Conservation (phyloP, 2,113 vertebrate species). For the Dasyurus viverrinus region DNA sequence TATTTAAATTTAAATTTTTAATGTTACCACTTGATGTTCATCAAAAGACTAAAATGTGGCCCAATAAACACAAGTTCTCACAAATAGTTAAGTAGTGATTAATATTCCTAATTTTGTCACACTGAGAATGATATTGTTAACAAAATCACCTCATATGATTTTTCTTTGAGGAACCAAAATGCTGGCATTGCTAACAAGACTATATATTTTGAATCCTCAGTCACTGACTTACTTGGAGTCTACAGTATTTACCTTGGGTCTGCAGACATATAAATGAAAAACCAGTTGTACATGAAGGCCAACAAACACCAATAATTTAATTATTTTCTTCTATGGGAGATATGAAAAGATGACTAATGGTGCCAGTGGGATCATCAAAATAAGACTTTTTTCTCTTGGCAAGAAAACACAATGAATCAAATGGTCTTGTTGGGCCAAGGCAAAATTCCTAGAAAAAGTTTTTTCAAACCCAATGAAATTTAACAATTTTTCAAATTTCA, state of each 20-base stretch:
- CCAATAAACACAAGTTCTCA: conserved; percentile 4
- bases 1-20: conserved; percentile 42
- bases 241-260: conserved; percentile 55
- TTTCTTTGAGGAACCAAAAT: conserved; percentile 57
- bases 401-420: conserved; percentile 69
- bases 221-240: conserved; percentile 59
- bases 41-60: neutral
- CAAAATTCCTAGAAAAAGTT: conserved; percentile 75
- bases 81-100: conserved; percentile 21
- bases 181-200: conserved; percentile 25
- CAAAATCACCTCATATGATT: conserved; percentile 48
- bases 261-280: conserved; percentile 66
- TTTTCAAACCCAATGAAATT: conserved; percentile 56
- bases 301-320: conserved; percentile 74
- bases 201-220: conserved; percentile 47
- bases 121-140: conserved; percentile 23
- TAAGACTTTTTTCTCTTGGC: conserved; percentile 60
- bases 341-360: conserved; percentile 67
- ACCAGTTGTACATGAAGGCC: conserved; percentile 26
- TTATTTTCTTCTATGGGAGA: conserved; percentile 67
- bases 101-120: conserved; percentile 51
- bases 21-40: neutral
- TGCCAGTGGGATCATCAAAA: conserved; percentile 65
- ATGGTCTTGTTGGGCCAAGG: conserved; percentile 61
- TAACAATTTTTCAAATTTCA: conserved; percentile 68